Conservation (phyloP, 2,888 invertebrate species). For the Alitta virens region DNA sequence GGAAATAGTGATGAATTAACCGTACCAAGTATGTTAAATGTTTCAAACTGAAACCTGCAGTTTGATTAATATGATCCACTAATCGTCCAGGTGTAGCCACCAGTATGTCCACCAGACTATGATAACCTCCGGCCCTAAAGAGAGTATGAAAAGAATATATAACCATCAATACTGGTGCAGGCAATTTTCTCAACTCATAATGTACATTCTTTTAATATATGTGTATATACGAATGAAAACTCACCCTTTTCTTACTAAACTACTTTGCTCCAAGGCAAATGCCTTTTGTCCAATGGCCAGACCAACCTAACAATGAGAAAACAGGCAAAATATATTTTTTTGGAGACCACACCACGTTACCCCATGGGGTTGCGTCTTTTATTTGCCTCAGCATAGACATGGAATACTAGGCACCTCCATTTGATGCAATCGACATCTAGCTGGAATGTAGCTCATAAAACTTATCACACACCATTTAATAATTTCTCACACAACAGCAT, state of each 20-base stretch:
- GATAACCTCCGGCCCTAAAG: conserved; percentile 34
- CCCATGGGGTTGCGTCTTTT: no score
- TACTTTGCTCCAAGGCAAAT: conserved; percentile 52
- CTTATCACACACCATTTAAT: no score
- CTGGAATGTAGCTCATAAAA: no score
- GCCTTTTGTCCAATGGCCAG: conserved; percentile 67
- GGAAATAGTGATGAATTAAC: neutral
- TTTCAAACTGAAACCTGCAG: conserved; percentile 60
- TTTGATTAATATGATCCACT: conserved; percentile 84
- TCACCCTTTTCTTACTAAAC: conserved; percentile 47
- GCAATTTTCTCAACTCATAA: no score
- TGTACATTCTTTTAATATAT: neutral
- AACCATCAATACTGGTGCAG: no score
- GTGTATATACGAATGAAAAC: conserved; percentile 6
- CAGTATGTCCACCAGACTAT: conserved; percentile 70
- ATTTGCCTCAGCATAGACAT: no score
- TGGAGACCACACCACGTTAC: no score
- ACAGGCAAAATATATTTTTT: no score
- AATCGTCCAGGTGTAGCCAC: conserved; percentile 91
- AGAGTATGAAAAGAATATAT: no score
- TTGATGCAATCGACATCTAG: no score
- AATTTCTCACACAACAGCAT: neutral
- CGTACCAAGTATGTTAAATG: conserved; percentile 50
- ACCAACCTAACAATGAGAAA: no score
- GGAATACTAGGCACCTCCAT: no score